Evolutionary conservation across 2,797 vertebrate species (phyloP), one percentile per base, ranked within the genome.

Genomic region (Sylvilagus floridanus): DNA sequence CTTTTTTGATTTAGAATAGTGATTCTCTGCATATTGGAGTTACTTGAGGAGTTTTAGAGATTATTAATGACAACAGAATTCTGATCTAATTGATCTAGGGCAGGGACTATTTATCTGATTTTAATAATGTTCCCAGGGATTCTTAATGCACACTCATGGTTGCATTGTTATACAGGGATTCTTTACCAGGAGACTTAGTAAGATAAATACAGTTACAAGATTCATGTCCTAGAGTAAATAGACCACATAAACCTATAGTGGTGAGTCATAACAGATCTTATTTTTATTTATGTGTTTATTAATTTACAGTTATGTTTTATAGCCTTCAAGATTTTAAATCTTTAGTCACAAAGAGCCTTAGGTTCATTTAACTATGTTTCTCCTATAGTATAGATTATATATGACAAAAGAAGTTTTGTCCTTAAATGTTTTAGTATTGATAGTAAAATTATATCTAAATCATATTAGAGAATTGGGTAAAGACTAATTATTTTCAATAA

Each of bases 401-500:
- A 78, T 47, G 47, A 68, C 32, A 88, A 84, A 60, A 19, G 22
- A 50, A 91, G 42, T 65, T 69, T 73, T 95, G 26, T 81, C 52
- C 81, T 66, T 69, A 87, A 86, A 42, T 12, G 28, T 4, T 26
- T 95, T n/a, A 71, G 11, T 81, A 88, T 91, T 92, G 81, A 28
- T 4, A 75, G 8, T 2, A 13, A 65, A 84, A 78, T 69, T 7
- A 83, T 10, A 52, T 4, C 30, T 92, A 79, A 95, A 89, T 47
- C 76, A 68, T 50, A 47, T 78, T 78, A 90, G 30, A 90, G 3
- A 22, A 76, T 3, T 79, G 24, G 54, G 17, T 50, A 90, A 63
- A 47, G 83, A 79, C 60, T 69, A 89, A 91, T 68, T 19, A 63
- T 71, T 94, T 90, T 75, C 30, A 93, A 72, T 37, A 95, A 90